A percentile compares a stretch with the other conserved stretches of the same genome.
Conservation (phyloP, 2,797 vertebrate genomes). For the Melanotaenia trifasciata region DNA sequence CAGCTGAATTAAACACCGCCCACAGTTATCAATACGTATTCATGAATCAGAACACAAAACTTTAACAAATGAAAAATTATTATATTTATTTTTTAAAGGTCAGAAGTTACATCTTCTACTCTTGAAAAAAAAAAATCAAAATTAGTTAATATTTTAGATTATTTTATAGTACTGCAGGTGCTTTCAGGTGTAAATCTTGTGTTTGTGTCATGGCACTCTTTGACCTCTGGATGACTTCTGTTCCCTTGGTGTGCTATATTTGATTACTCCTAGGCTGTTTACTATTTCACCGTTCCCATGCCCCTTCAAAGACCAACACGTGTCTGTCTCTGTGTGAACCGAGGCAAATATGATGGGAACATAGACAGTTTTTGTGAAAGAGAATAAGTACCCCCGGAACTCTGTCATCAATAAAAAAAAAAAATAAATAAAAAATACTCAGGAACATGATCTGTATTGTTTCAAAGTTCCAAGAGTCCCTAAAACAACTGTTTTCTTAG, state of each 20-base stretch:
- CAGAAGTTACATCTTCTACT: too few relatives aligned
- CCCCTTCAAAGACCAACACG: neutral
- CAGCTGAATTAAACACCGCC: too few relatives aligned
- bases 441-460: neutral
- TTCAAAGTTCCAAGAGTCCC: neutral
- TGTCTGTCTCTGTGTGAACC: neutral
- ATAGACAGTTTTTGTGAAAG: neutral
- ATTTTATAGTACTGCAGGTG: neutral
- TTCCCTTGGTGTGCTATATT: neutral
- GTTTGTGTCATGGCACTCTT: neutral
- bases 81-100: too few relatives aligned
- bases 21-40: too few relatives aligned
- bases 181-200: neutral
- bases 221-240: neutral
- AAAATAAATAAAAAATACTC: too few relatives aligned
- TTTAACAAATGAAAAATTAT: too few relatives aligned
- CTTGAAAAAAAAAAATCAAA: too few relatives aligned
- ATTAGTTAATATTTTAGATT: neutral
- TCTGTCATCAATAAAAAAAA: neutral
- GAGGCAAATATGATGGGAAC: neutral
- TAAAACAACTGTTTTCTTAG: neutral
- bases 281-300: neutral
- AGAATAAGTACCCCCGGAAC: neutral
- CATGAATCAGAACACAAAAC: too few relatives aligned
- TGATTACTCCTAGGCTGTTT: neutral